Evolutionary conservation across 2,888 invertebrate genomes (phyloP).

Genomic region (Megaustenia siamemsis): DNA sequence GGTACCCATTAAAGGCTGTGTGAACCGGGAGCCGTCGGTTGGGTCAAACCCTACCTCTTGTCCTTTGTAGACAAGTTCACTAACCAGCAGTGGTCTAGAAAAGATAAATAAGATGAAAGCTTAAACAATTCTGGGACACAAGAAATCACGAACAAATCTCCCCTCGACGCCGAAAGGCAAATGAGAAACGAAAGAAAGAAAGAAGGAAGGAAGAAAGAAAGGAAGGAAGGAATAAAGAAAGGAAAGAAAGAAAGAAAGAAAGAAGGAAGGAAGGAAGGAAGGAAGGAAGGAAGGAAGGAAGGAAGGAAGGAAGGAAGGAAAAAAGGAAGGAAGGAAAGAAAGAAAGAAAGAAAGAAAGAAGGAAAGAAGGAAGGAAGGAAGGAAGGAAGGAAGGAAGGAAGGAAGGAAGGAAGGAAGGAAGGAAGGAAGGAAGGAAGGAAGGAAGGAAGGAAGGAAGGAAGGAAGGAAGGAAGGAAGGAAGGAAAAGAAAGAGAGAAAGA

Average conservation of each 20-base stretch:
- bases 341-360: not conserved
- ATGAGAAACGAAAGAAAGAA: not conserved
- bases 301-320: not conserved
- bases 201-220: not conserved
- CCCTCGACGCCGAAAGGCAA: too few species aligned
- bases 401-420: slow-evolving; percentile 1
- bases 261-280: not conserved
- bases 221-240: not conserved
- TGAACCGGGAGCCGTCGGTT: too few species aligned
- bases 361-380: not conserved
- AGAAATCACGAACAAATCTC: too few species aligned
- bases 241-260: not conserved
- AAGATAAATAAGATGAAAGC: too few species aligned
- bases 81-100: too few species aligned
- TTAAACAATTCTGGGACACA: too few species aligned
- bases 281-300: not conserved
- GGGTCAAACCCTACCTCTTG: too few species aligned
- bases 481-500: not conserved
- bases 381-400: not conserved
- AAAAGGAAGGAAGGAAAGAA: not conserved
- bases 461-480: not conserved
- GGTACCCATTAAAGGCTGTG: too few species aligned
- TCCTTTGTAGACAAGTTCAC: too few species aligned
- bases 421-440: not conserved
- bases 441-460: not conserved